Evolutionary conservation across 2,888 invertebrate genomes (phyloP).

Genomic region (Serripes groenlandicus): DNA sequence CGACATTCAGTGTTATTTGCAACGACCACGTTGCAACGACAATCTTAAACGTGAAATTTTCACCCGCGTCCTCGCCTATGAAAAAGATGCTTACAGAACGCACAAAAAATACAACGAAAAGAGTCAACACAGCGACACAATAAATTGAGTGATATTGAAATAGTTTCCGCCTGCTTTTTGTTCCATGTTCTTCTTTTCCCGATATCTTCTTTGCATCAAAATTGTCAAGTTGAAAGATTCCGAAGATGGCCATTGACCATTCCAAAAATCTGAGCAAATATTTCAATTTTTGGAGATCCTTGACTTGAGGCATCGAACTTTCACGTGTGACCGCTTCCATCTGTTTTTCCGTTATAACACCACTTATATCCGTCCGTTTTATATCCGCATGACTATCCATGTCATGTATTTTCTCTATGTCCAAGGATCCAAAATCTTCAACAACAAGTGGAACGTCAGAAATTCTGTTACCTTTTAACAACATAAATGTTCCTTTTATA

Average conservation of each 20-base stretch:
- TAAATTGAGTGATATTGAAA: neutral
- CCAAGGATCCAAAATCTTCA: neutral
- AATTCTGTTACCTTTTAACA: neutral
- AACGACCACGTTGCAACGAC: conserved; percentile 5
- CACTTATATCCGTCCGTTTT: neutral
- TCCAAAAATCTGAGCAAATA: neutral
- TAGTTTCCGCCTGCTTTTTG: neutral
- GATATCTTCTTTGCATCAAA: neutral
- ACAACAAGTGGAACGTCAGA: neutral
- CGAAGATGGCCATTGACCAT: conserved; percentile 5
- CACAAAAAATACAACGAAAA: neutral
- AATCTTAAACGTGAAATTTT: neutral
- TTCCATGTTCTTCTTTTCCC: neutral
- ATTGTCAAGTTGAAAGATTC: neutral
- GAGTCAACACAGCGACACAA: neutral
- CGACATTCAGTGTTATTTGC: conserved; percentile 5
- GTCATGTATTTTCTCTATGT: neutral
- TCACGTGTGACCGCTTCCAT: too few species aligned
- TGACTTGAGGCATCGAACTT: neutral
- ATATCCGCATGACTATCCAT: neutral
- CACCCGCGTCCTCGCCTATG: neutral
- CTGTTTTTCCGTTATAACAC: neutral
- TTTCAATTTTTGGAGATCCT: neutral
- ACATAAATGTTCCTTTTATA: too few species aligned
- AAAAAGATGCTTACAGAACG: neutral